These are phyloP conservation scores for Theretra japonica DNA, from an alignment of 2,888 invertebrate genomes.

Conservation along the genomic window DNA sequence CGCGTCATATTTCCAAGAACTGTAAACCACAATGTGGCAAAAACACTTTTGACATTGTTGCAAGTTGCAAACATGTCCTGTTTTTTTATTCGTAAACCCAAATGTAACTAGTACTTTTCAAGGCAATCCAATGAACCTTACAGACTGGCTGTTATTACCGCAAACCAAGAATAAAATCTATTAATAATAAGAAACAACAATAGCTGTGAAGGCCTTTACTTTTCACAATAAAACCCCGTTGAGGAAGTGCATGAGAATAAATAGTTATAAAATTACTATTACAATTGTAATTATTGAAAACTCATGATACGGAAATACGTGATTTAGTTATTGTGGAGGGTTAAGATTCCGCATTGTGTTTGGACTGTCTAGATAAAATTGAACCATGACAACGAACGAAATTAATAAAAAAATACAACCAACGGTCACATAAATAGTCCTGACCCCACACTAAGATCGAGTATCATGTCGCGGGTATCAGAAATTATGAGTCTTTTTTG, in stretches of 20 bases:
- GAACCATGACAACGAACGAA: no score
- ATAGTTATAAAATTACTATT: conserved; percentile 12
- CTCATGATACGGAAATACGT: conserved; percentile 28
- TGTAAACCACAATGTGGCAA: no score
- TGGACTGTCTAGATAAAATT: no score
- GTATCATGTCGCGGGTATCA: no score
- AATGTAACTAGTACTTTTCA: conserved; percentile 5
- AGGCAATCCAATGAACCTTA: background rate
- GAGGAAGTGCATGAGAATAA: conserved; percentile 26
- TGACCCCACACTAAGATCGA: no score
- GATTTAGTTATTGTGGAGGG: conserved; percentile 3
- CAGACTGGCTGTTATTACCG: background rate
- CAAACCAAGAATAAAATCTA: background rate
- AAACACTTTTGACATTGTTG: background rate
- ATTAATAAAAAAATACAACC: no score
- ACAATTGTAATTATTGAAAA: conserved; percentile 25
- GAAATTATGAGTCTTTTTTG: no score
- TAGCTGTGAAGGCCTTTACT: conserved; percentile 14
- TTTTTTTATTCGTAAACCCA: background rate
- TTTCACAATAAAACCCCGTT: conserved; percentile 1
- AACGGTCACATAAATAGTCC: no score
- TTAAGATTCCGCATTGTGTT: conserved; percentile 22
- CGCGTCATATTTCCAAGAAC: no score
- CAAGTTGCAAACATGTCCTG: background rate
- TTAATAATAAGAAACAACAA: background rate